Evolutionary conservation across 1,140 invertebrate genomes (phyloP), one percentile per base, ranked within the genome.

Genomic region (Zaprionus gabonicus): DNA sequence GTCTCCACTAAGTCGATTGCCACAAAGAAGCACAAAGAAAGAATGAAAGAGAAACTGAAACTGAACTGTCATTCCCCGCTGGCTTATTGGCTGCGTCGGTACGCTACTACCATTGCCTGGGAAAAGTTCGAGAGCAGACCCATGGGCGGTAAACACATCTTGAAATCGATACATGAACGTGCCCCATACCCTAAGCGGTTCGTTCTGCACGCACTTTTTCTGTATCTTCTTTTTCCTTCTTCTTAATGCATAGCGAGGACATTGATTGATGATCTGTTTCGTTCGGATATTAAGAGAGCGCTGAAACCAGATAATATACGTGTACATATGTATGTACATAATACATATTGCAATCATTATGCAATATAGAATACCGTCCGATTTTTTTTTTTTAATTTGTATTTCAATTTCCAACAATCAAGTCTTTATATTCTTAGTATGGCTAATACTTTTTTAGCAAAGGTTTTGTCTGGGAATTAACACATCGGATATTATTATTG

Each of bases 41-140:
- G 41, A 62, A 49, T 25, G 15, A 69, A 44, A 68, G 62, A 69
- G 53, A 76, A 73, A 80, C 60, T 38, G 62, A 80, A 80, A 80
- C 70, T 80, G 64, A 80, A 73, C 59, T 77, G 78, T 80, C 78
- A 80, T 80, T 66, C 23, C 23, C 28, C 28, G 58, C 57, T 60
- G 12, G 73, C 49, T 76, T 60, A 71, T 76, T 76, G 55, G 44
- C 67, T 25, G 53, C 23, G 20, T 28, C 23, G 10, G 13, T 38
- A 34, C 7, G 9, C 9, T 34, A 34, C 9, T 10, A 46, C 27
- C 13, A 62, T 20, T 27, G 67, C 41, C 67, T 71, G 67, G 67
- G 67, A 71, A 75, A 58, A 38, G 58, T 59, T 69, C 38, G 63
- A 25, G 63, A 25, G 15, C 13, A n/a, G 36, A 36, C 44, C 34